Percentiles rank a stretch among this genome's conserved stretches.
Conservation (phyloP, 2,113 vertebrate genomes). For the Beaufortia kweichowensis region DNA sequence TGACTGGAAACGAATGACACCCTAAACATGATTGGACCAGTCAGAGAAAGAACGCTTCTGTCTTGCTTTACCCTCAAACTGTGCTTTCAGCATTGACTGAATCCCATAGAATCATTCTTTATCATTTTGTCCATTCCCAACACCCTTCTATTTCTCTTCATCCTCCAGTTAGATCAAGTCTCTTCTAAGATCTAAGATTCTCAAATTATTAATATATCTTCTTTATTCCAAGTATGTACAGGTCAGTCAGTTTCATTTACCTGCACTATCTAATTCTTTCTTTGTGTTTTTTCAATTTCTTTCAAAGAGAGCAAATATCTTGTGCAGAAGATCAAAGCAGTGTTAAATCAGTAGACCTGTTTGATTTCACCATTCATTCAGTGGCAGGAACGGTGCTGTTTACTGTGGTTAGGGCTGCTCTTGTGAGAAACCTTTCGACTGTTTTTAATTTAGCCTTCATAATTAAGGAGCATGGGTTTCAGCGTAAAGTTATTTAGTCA, state of each 20-base stretch:
- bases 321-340: background rate
- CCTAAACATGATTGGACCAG: constrained; percentile 8
- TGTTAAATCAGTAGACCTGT: background rate
- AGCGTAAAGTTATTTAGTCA: background rate
- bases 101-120: constrained; percentile 9
- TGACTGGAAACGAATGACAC: background rate
- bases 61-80: constrained; percentile 27
- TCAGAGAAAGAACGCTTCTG: background rate
- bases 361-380: background rate
- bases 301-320: background rate
- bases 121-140: constrained; percentile 20
- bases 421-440: constrained; percentile 7
- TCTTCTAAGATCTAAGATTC: background rate
- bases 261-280: background rate
- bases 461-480: background rate
- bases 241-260: background rate
- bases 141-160: background rate
- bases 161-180: background rate
- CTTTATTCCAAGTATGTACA: background rate
- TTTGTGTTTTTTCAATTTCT: background rate
- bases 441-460: constrained; percentile 16
- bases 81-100: constrained; percentile 26
- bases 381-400: background rate
- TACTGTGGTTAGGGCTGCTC: background rate
- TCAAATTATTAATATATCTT: constrained; percentile 9